Conservation (phyloP, 2,797 vertebrate species). For the Gymnoscopelus microlampas region DNA sequence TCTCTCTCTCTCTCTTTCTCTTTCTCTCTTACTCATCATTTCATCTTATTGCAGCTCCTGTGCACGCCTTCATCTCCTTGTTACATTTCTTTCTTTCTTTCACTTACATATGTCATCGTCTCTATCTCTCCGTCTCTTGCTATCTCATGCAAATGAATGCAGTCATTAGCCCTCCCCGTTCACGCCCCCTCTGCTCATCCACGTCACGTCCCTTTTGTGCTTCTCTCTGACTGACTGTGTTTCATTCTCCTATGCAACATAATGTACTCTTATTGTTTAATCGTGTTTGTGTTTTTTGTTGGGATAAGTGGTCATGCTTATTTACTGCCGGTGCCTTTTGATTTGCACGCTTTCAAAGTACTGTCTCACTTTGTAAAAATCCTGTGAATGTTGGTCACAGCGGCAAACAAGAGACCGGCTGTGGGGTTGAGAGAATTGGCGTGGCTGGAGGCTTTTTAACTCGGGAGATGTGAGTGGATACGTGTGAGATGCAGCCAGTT, state of each 20-base stretch:
- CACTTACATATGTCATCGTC: not conserved
- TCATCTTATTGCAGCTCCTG: too few species aligned
- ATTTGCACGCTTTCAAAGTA: not conserved
- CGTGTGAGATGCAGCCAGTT: not conserved
- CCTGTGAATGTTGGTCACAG: not conserved
- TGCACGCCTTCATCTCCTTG: not conserved
- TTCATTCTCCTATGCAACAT: not conserved
- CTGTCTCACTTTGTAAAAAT: not conserved
- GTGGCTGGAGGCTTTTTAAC: not conserved
- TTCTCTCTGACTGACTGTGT: not conserved
- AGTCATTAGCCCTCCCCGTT: not conserved
- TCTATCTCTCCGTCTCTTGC: slow-evolving; percentile 2
- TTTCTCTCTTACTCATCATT: not conserved
- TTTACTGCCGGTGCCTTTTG: not conserved
- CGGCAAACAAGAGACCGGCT: not conserved
- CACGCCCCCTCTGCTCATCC: not conserved
- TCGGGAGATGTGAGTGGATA: not conserved
- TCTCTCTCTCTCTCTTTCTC: not conserved
- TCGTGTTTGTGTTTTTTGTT: not conserved
- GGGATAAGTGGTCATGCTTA: not conserved
- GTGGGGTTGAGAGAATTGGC: not conserved
- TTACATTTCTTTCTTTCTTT: not conserved
- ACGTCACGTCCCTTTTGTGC: not conserved
- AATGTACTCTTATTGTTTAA: not conserved
- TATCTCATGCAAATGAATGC: not conserved